Percentiles rank a stretch among this genome's conserved stretches.
These are phyloP conservation scores for Montipora foliosa DNA, from an alignment of 64 coral and sea anemone species.

Conservation along the genomic window DNA sequence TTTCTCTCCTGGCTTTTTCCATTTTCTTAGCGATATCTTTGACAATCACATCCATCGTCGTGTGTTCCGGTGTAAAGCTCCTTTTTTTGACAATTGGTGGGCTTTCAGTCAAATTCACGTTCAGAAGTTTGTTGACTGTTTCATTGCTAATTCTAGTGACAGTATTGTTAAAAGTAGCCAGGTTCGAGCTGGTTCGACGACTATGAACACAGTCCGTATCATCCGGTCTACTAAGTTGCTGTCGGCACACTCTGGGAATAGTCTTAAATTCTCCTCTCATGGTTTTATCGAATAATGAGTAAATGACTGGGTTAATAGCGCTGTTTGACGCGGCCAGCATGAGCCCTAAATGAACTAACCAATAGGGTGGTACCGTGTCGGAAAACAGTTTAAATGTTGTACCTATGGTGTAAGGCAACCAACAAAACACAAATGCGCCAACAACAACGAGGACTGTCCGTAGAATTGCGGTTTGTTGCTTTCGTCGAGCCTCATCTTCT, in stretches of 20 bases:
- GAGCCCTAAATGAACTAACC: constrained; percentile 85
- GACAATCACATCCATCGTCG: not conserved
- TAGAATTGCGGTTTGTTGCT: constrained; percentile 71
- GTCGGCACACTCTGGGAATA: constrained; percentile 29
- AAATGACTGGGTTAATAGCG: constrained; percentile 77
- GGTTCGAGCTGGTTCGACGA: constrained; percentile 36
- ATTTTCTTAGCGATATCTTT: constrained; percentile 25
- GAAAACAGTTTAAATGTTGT: constrained; percentile 82
- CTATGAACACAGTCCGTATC: not conserved
- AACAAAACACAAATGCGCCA: constrained; percentile 76
- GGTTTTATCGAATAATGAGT: constrained; percentile 74
- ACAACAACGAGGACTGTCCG: constrained; percentile 76
- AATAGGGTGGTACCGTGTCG: constrained; percentile 48
- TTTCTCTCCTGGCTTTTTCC: constrained; percentile 6
- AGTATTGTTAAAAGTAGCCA: constrained; percentile 17
- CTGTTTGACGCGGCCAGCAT: constrained; percentile 75
- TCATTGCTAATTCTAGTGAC: constrained; percentile 24
- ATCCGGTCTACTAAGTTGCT: not conserved
- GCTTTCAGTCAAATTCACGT: not conserved
- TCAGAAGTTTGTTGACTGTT: constrained; percentile 32
- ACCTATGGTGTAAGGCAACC: constrained; percentile 79
- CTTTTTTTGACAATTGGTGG: not conserved
- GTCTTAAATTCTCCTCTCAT: constrained; percentile 30
- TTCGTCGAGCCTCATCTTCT: constrained; percentile 1
- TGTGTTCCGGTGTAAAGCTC: not conserved